Conservation (phyloP, 2,113 vertebrate species). For the Gallinago jamesoni region DNA sequence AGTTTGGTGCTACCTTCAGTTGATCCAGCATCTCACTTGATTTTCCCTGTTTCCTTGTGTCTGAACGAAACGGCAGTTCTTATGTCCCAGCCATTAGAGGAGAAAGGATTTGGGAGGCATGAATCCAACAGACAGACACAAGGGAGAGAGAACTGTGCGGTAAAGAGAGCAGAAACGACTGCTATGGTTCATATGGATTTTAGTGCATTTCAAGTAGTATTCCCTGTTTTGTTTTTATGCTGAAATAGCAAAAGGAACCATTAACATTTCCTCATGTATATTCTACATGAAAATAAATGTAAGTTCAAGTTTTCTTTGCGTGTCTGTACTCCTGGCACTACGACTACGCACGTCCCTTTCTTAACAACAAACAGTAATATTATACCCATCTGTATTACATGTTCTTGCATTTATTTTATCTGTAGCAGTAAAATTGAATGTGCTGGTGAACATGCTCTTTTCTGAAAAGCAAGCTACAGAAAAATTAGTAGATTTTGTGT, state of each 20-base stretch:
- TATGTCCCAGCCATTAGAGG: accelerated
- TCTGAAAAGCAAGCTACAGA: background rate
- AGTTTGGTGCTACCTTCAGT: background rate
- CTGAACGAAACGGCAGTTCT: background rate
- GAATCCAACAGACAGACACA: background rate
- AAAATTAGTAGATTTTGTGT: background rate
- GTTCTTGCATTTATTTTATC: background rate
- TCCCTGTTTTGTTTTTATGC: background rate
- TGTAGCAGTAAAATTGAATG: background rate
- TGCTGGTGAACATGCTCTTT: background rate
- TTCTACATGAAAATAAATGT: background rate
- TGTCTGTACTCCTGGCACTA: background rate
- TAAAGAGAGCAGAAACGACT: background rate
- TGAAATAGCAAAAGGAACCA: background rate
- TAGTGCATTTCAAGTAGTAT: background rate
- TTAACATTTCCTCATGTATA: background rate
- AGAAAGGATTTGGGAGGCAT: background rate
- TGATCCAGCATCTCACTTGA: background rate
- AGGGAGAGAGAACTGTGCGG: background rate
- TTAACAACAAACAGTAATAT: background rate
- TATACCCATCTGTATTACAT: background rate
- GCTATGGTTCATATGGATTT: background rate
- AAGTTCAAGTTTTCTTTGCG: background rate
- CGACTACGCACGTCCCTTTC: accelerated
- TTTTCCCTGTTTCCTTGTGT: background rate